phyloP scores from a whole-genome alignment of 2,888 invertebrate genomes.

The Saturnia pavonia region DNA sequence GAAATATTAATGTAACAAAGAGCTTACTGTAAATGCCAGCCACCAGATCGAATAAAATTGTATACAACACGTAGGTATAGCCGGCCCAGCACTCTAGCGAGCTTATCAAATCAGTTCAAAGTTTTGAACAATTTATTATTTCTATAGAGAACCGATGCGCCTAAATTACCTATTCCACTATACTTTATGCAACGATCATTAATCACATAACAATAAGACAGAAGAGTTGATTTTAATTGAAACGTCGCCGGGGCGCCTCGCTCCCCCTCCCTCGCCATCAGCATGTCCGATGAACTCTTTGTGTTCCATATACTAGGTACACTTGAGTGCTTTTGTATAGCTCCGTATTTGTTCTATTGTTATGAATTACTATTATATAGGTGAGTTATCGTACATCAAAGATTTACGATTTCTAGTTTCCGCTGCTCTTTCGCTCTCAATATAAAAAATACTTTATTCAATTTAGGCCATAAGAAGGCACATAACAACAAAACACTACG shows the following conservation, averaged over 20 bases:
- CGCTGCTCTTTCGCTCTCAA: background rate
- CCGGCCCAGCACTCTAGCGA: background rate
- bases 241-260: conserved; percentile 7
- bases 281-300: background rate
- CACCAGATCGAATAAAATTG: background rate
- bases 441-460: too few relatives aligned
- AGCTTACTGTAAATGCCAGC: background rate
- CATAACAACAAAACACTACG: too few relatives aligned
- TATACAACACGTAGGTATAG: background rate
- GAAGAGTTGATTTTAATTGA: conserved; percentile 12
- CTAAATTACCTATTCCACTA: background rate
- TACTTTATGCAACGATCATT: conserved; percentile 4
- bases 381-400: conserved; percentile 1
- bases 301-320: background rate
- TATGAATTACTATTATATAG: background rate
- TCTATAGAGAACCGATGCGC: conserved; percentile 1
- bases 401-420: background rate
- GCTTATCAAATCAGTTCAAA: background rate
- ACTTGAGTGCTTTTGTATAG: conserved; percentile 5
- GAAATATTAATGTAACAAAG: background rate
- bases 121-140: background rate
- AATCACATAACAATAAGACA: conserved; percentile 6
- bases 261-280: background rate
- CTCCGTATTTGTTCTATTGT: background rate
- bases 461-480: too few relatives aligned